Evolutionary conservation across 2,797 vertebrate genomes (phyloP).

Genomic region (Pipistrellus kuhlii): DNA sequence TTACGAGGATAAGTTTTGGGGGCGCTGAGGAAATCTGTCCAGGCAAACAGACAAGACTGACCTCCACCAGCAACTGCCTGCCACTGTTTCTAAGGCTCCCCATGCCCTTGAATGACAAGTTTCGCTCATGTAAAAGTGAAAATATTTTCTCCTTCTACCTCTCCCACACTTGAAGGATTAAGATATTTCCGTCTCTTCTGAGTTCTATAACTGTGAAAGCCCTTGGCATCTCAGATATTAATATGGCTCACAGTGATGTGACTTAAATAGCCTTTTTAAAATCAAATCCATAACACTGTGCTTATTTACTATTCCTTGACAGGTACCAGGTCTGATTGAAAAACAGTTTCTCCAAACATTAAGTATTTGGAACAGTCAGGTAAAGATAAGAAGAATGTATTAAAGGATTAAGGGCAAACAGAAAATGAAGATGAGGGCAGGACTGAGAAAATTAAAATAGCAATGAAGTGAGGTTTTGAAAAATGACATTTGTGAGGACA

Average conservation of each 20-base stretch:
- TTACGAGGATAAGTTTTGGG: neutral
- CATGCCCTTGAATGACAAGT: slow-evolving; percentile 4
- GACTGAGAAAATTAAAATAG: slow-evolving; percentile 79
- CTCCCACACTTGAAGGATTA: slow-evolving; percentile 66
- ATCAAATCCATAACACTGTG: slow-evolving; percentile 75
- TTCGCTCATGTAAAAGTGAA: slow-evolving; percentile 38
- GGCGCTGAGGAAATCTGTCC: neutral
- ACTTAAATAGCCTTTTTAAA: slow-evolving; percentile 80
- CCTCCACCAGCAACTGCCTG: neutral
- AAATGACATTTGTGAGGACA: slow-evolving; percentile 72
- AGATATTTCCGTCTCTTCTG: slow-evolving; percentile 56
- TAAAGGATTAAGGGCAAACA: slow-evolving; percentile 81
- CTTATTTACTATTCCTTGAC: slow-evolving; percentile 81
- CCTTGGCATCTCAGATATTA: slow-evolving; percentile 70
- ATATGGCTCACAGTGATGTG: slow-evolving; percentile 55
- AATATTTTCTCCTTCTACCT: slow-evolving; percentile 14
- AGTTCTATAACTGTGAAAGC: slow-evolving; percentile 53
- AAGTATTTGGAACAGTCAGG: slow-evolving; percentile 74
- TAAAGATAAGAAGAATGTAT: slow-evolving; percentile 80
- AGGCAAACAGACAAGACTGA: neutral
- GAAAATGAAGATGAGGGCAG: slow-evolving; percentile 73
- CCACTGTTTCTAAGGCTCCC: neutral
- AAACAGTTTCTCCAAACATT: slow-evolving; percentile 76
- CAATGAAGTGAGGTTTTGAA: slow-evolving; percentile 72
- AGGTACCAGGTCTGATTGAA: slow-evolving; percentile 75